Base-by-base conservation (phyloP, 2,113 vertebrate genomes). In the Psephotus haematonotus region DNA sequence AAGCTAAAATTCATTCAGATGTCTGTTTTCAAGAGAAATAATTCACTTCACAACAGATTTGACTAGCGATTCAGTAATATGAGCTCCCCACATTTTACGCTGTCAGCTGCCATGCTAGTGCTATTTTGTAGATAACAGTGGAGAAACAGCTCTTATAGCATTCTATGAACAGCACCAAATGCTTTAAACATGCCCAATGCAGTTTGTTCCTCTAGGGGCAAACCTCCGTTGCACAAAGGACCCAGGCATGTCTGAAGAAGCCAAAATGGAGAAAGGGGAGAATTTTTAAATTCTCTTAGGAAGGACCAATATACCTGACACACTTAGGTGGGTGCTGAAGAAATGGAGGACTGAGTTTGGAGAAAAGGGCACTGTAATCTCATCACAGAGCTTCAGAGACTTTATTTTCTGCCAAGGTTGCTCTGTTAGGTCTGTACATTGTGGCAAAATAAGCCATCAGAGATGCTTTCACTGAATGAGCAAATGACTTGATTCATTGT, bases 11-110 rank as follows among this genome's bases (percentile, higher is more conserved):
- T 84, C 74, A 35, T 76, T 85, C 46, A 79, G 10, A 93, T 95
- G 49, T 78, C 82, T 76, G 3, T 75, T 90, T 91, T 83, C 46
- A 88, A 86, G 81, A 65, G 24, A 81, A 88, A 88, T 91, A 27
- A 69, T 93, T 90, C 80, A 70, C 39, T 95, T 96, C 90, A 46
- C 55, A 82, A 76, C 22, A 69, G 46, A 90, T 91, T 82, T 88
- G 68, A 92, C 43, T 65, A 64, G 55, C 13, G 19, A 64, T 59
- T 52, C 46, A 63, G n/a, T 47, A 28, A 53, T 75, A 57, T 17
- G 41, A 69, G 25, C n/a, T 69, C 17, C 84, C 87, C 63, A 92
- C 60, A 67, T 85, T 96, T 86, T 39, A 71, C 4, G 10, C 23
- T 63, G 27, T 85, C 37, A 88, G 49, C 64, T 76, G 74, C 77